Conservation (phyloP, 1,140 invertebrate genomes). For the Ceratosolen solmsi region DNA sequence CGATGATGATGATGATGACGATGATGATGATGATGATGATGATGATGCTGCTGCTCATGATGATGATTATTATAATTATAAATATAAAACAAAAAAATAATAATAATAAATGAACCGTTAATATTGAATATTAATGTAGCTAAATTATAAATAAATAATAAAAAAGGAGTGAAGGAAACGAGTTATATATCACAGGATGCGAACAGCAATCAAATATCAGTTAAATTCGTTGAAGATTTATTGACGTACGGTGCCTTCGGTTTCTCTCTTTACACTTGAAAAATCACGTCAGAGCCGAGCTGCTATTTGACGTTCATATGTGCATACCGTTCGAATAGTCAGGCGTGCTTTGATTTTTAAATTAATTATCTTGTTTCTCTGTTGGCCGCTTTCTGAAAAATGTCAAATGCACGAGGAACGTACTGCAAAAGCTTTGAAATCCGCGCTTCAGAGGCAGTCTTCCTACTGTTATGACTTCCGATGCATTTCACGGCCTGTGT, state of each 20-base stretch:
- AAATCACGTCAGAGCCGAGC: slow-evolving; percentile 38
- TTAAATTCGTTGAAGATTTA: slow-evolving; percentile 28
- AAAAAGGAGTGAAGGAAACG: background rate
- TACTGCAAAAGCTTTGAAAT: slow-evolving; percentile 35
- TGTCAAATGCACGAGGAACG: slow-evolving; percentile 41
- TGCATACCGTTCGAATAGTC: slow-evolving; percentile 5
- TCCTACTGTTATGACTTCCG: slow-evolving; percentile 17
- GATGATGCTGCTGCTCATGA: too few species aligned
- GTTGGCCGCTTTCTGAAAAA: slow-evolving; percentile 40
- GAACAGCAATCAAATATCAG: slow-evolving; percentile 18
- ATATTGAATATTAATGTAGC: background rate
- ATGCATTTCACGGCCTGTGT: background rate
- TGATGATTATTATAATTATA: too few species aligned
- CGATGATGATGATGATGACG: too few species aligned
- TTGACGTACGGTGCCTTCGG: slow-evolving; percentile 20
- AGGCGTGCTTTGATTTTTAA: slow-evolving; percentile 45
- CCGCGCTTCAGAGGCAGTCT: slow-evolving; percentile 12
- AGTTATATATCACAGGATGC: background rate
- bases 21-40: too few species aligned
- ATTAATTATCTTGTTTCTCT: slow-evolving; percentile 43
- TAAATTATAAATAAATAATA: slow-evolving; percentile 8
- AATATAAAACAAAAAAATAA: too few species aligned
- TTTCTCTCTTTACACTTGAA: slow-evolving; percentile 43
- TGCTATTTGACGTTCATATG: slow-evolving; percentile 36
- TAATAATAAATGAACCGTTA: too few species aligned